Percentiles rank a stretch among this genome's conserved stretches.
Conservation (phyloP, 2,113 vertebrate species). For the Planiliza haematocheilus region DNA sequence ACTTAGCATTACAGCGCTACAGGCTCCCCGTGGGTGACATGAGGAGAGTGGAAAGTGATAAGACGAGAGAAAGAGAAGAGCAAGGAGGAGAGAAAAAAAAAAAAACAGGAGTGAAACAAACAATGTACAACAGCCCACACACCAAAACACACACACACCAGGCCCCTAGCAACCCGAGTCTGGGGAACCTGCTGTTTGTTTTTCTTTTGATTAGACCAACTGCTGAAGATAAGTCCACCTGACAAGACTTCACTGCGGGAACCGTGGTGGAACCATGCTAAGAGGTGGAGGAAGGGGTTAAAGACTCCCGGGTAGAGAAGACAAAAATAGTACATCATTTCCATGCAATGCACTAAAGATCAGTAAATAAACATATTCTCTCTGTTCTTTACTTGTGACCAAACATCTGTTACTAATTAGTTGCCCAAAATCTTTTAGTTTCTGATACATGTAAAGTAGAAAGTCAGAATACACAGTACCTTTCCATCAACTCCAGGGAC, state of each 20-base stretch:
- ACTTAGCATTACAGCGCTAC: conserved; percentile 70
- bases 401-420: neutral
- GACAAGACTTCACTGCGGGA: conserved; percentile 48
- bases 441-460: neutral
- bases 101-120: conserved; percentile 42
- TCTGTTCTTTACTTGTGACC: neutral
- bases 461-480: neutral
- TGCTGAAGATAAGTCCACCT: conserved; percentile 48
- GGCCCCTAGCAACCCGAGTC: conserved; percentile 34
- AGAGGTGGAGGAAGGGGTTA: conserved; percentile 35
- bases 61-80: conserved; percentile 49
- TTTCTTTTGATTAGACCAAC: conserved; percentile 56
- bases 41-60: conserved; percentile 64
- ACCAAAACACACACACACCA: conserved; percentile 28
- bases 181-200: conserved; percentile 67
- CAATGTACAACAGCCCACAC: conserved; percentile 50
- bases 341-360: conserved; percentile 17
- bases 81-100: conserved; percentile 11
- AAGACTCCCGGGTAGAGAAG: conserved; percentile 15
- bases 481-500: neutral
- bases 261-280: conserved; percentile 29
- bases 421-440: neutral
- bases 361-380: neutral
- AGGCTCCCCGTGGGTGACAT: conserved; percentile 61
- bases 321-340: conserved; percentile 24